Evolutionary conservation across 2,888 invertebrate species (phyloP).

Genomic region (Aproaerema taeniolella): DNA sequence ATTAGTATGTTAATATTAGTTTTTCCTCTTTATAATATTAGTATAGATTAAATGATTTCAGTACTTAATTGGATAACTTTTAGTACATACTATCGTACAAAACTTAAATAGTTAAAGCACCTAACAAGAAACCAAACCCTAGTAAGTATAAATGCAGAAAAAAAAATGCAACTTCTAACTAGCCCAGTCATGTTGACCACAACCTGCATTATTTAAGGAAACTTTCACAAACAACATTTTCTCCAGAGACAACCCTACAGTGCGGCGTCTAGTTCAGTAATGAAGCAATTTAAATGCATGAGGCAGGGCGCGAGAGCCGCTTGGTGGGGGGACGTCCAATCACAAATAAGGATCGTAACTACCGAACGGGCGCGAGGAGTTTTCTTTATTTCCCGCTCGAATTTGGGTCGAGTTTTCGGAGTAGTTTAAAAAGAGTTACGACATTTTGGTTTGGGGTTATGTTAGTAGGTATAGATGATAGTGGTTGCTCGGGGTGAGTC

Average conservation of each 20-base stretch:
- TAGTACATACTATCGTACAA: too few relatives aligned
- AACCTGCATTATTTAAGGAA: slow-evolving; percentile 25
- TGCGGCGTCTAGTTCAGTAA: slow-evolving; percentile 71
- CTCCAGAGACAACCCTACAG: slow-evolving; percentile 66
- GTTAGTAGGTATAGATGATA: slow-evolving; percentile 70
- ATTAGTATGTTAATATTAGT: too few relatives aligned
- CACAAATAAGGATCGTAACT: slow-evolving; percentile 35
- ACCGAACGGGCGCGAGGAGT: too few relatives aligned
- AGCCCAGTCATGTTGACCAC: slow-evolving; percentile 1
- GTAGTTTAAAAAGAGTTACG: slow-evolving; percentile 21
- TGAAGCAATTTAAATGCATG: slow-evolving; percentile 80
- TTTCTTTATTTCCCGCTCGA: slow-evolving; percentile 1
- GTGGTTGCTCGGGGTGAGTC: slow-evolving; percentile 69
- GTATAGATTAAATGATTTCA: too few relatives aligned
- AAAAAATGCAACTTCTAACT: not conserved
- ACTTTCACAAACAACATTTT: slow-evolving; percentile 33
- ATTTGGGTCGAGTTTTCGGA: not conserved
- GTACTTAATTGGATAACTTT: too few relatives aligned
- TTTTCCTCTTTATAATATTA: too few relatives aligned
- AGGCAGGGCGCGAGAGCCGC: slow-evolving; percentile 73
- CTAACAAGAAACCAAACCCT: too few relatives aligned
- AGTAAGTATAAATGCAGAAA: too few relatives aligned
- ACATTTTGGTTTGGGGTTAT: slow-evolving; percentile 17
- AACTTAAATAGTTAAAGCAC: too few relatives aligned
- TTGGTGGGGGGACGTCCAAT: slow-evolving; percentile 58